Evolutionary conservation across 2,797 vertebrate genomes (phyloP).

Genomic region (Lepidocolaptes lacrymiger): DNA sequence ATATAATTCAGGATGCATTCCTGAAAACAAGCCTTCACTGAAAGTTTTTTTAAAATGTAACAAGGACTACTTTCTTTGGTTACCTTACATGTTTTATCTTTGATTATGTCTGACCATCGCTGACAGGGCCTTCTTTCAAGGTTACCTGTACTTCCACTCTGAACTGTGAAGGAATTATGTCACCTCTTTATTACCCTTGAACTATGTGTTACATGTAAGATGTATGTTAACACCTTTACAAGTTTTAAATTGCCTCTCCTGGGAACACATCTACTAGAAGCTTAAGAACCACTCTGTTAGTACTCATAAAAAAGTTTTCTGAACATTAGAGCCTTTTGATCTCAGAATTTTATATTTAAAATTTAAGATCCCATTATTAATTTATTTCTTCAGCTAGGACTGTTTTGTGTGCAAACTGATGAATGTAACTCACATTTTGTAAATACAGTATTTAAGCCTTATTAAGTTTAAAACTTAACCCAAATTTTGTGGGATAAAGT

Average conservation of each 20-base stretch:
- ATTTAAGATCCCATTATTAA: not conserved
- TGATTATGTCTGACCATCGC: not conserved
- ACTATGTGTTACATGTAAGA: accelerated
- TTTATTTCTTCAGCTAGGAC: not conserved
- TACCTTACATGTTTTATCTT: not conserved
- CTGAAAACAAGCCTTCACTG: not conserved
- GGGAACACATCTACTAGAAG: not conserved
- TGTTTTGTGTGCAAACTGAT: not conserved
- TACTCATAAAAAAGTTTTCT: not conserved
- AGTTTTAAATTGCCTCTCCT: not conserved
- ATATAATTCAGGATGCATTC: not conserved
- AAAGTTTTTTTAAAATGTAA: not conserved
- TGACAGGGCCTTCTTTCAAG: accelerated
- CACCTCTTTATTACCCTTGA: not conserved
- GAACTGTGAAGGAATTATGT: not conserved
- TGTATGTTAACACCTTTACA: not conserved
- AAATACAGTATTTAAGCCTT: not conserved
- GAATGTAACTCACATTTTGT: not conserved
- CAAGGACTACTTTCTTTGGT: not conserved
- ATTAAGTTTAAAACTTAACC: not conserved
- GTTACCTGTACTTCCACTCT: not conserved
- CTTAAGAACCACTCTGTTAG: not conserved
- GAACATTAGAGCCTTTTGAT: not conserved
- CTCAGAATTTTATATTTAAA: not conserved
- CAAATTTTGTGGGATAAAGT: not conserved